These are phyloP conservation scores for Neopelma chrysocephalum DNA, from an alignment of 2,797 vertebrate genomes.

Conservation along the genomic window DNA sequence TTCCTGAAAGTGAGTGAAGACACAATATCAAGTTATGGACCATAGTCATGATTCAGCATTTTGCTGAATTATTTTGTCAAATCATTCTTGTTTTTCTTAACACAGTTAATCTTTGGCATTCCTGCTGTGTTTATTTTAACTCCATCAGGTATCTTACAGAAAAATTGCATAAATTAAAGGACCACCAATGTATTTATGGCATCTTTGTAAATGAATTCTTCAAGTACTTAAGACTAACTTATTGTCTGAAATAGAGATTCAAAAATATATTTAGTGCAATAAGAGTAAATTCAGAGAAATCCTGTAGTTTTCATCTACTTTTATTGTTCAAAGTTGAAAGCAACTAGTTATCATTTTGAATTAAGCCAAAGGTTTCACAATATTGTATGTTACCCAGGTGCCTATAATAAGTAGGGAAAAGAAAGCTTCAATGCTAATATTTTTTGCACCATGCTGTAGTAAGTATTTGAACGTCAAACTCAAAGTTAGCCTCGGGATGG, in stretches of 20 bases:
- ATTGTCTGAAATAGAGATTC: neutral
- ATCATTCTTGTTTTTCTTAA: neutral
- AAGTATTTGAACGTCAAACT: neutral
- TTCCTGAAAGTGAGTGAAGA: neutral
- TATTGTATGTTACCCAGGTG: rapidly evolving
- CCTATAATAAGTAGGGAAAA: neutral
- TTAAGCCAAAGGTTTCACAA: neutral
- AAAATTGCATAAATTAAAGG: neutral
- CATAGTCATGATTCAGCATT: neutral
- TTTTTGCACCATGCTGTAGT: neutral
- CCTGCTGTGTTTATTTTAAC: neutral
- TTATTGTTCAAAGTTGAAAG: neutral
- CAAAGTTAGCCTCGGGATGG: neutral
- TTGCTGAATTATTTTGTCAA: neutral
- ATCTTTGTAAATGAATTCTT: neutral
- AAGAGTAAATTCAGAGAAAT: neutral
- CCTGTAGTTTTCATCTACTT: neutral
- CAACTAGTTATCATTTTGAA: neutral
- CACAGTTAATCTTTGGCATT: neutral
- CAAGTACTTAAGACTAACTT: neutral
- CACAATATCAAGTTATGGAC: neutral
- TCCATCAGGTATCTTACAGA: neutral
- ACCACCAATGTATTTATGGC: neutral
- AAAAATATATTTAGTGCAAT: neutral
- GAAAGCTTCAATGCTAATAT: neutral